Percentiles rank a stretch among this genome's conserved stretches.
These are phyloP conservation scores for Heliconius melpomene DNA, from an alignment of 1,140 invertebrate species.

Conservation along the genomic window DNA sequence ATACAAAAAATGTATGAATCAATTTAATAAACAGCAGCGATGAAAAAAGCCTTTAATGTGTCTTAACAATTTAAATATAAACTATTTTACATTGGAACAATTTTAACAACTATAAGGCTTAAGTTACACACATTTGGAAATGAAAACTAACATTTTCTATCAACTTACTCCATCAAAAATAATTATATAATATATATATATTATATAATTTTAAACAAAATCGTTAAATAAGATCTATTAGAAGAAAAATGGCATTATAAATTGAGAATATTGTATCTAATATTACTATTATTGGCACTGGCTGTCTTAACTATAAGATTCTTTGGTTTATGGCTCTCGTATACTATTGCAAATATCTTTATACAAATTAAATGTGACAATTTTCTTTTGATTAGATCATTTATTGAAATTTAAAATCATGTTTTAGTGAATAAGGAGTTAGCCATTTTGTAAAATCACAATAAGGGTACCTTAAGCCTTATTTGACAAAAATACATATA, in stretches of 20 bases:
- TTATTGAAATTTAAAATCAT: background rate
- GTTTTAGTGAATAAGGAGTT: background rate
- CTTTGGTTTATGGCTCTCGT: conserved; percentile 2
- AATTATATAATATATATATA: background rate
- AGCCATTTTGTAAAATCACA: background rate
- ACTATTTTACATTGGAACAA: conserved; percentile 21
- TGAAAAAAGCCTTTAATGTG: conserved; percentile 11
- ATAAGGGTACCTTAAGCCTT: conserved; percentile 28
- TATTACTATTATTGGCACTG: background rate
- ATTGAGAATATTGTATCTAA: background rate
- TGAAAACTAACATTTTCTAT: background rate
- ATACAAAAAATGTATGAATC: conserved; percentile 5
- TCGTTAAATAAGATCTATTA: background rate
- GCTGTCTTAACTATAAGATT: background rate
- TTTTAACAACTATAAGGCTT: conserved; percentile 26
- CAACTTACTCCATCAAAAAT: background rate
- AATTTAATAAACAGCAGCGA: background rate
- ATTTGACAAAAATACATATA: conserved; percentile 27
- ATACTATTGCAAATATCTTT: conserved; percentile 12
- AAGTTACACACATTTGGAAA: conserved; percentile 15
- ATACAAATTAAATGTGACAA: background rate
- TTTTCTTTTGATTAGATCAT: background rate
- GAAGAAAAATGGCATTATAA: background rate
- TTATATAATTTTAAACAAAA: background rate
- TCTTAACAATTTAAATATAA: conserved; percentile 29